phyloP scores from a whole-genome alignment of 1,140 invertebrate species.

The Leptopilina boulardi region DNA sequence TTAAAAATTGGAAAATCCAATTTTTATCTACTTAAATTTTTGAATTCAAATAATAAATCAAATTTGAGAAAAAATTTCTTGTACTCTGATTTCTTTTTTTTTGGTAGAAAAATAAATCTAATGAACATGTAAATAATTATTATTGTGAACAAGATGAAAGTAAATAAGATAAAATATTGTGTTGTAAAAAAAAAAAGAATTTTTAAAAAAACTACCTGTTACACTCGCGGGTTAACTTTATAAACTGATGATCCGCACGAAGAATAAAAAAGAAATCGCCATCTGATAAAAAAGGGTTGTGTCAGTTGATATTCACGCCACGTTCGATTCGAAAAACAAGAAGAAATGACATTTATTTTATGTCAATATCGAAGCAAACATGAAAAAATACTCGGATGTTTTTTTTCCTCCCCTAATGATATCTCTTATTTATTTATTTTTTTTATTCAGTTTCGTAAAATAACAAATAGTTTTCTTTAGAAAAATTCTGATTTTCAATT shows the following conservation, averaged over 20 bases:
- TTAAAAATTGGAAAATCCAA: too few relatives aligned
- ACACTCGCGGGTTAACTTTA: neutral
- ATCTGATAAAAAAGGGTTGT: constrained; percentile 5
- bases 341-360: constrained; percentile 12
- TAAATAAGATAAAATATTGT: too few relatives aligned
- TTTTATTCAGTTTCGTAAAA: neutral
- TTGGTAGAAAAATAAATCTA: too few relatives aligned
- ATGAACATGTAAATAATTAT: too few relatives aligned
- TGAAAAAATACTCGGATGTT: neutral
- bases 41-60: too few relatives aligned
- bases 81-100: too few relatives aligned
- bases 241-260: constrained; percentile 14
- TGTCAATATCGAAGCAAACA: constrained; percentile 21
- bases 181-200: too few relatives aligned
- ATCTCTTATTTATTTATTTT: neutral
- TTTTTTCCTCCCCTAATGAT: neutral
- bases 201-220: too few relatives aligned
- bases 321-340: constrained; percentile 30
- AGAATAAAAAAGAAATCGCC: constrained; percentile 1
- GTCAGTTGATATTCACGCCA: neutral
- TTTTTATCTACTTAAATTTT: too few relatives aligned
- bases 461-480: neutral
- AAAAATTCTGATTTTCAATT: neutral
- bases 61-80: too few relatives aligned
- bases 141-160: too few relatives aligned